Evolutionary conservation across 1,140 invertebrate genomes (phyloP), one percentile per base, ranked within the genome.

Genomic region (Phortica variegata): DNA sequence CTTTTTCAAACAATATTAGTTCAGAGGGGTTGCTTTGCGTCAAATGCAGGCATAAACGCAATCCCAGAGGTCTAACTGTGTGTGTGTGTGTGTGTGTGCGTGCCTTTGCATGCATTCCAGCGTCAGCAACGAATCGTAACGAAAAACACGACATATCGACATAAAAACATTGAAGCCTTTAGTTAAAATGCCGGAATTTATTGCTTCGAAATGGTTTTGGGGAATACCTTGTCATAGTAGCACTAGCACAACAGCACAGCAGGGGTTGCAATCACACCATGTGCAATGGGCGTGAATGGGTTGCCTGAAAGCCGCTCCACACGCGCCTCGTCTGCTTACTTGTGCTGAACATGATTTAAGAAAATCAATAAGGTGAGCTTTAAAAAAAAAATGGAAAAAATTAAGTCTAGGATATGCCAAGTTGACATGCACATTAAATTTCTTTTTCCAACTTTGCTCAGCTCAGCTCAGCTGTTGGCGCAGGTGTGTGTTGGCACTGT

Each of bases 171-270:
- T 48, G 44, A 34, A 40, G 21, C 31, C 32, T 45, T 45, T 63
- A 60, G 57, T 68, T 69, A 63, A 68, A 68, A 68, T 56, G 43
- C 49, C 52, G 52, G 60, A 68, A 68, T 68, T 68, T 68, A 68
- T 68, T 52, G 63, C 60, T 50, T 62, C 60, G 39, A 58, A 68
- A 59, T 68, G 61, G 60, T 58, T 58, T 65, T 68, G 50, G 37
- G 33, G 32, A 47, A 37, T 37, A 31, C 59, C 48, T 34, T 34
- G 5, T 26, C 10, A 26, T 29, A 18, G 48, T 50, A 37, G 21
- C 43, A 43, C 34, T 50, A 32, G 46, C 31, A 48, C 41, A 42
- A 33, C 17, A 36, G n/a, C 15, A 21, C 29, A 52, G 13, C 21
- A 17, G 26, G 46, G 44, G 54, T 38, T 38, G 36, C 16, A 7